A percentile compares a stretch with the other conserved stretches of the same genome.
Conservation (phyloP, 2,113 vertebrate species). For the Clarias gariepinus region DNA sequence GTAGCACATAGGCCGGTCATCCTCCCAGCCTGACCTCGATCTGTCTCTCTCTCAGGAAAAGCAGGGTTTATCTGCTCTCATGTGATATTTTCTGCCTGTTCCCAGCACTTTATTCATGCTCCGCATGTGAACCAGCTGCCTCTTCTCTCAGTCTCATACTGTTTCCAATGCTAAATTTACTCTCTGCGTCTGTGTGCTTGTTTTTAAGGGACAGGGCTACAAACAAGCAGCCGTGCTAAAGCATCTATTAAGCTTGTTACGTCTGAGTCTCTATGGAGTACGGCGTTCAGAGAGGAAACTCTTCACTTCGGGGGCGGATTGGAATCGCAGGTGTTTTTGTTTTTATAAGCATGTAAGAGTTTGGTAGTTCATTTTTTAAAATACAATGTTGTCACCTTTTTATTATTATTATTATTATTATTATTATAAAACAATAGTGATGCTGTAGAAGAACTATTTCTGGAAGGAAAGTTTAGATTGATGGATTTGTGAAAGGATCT, state of each 20-base stretch:
- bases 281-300: neutral
- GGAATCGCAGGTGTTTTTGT: neutral
- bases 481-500: no score
- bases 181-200: neutral
- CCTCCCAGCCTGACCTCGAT: conserved; percentile 35
- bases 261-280: neutral
- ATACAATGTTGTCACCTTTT: neutral
- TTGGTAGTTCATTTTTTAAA: neutral
- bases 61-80: neutral
- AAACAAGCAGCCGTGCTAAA: conserved; percentile 7
- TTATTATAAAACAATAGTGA: neutral
- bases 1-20: conserved; percentile 8
- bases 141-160: conserved; percentile 4
- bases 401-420: neutral
- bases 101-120: conserved; percentile 20
- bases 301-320: neutral
- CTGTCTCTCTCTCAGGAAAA: conserved; percentile 31
- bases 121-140: conserved; percentile 20
- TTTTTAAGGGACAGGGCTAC: neutral
- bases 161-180: conserved; percentile 25
- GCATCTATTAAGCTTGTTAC: conserved; percentile 12
- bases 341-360: neutral
- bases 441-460: neutral
- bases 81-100: conserved; percentile 34
- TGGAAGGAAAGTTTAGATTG: no score